A percentile compares a stretch with the other conserved stretches of the same genome.
Conservation (phyloP, 2,797 vertebrate genomes). For the Scolopax rusticola region DNA sequence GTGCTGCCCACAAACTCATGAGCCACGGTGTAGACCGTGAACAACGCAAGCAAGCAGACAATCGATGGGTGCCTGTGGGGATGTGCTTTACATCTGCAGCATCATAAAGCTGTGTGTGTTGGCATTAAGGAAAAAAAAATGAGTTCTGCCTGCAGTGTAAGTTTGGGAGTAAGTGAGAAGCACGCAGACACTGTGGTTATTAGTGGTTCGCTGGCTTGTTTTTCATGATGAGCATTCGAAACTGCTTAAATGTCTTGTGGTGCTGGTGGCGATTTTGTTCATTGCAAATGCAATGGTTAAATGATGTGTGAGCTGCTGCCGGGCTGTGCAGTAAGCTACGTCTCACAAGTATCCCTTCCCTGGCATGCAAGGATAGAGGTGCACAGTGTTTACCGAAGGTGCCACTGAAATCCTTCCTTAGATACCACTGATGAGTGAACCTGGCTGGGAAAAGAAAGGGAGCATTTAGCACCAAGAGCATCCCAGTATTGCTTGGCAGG, state of each 20-base stretch:
- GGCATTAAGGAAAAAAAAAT: neutral
- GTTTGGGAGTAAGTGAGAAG: neutral
- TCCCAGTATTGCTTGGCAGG: neutral
- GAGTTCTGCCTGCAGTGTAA: neutral
- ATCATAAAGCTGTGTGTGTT: neutral
- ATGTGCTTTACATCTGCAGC: neutral
- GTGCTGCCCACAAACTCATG: neutral
- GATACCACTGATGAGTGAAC: neutral
- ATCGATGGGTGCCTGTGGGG: neutral
- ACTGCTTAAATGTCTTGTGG: neutral
- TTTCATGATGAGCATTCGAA: neutral
- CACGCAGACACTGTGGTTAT: neutral
- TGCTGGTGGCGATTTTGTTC: neutral
- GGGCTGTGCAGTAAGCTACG: neutral
- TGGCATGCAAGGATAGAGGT: accelerated
- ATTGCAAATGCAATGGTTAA: neutral
- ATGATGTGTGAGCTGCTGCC: neutral
- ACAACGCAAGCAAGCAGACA: too few species aligned
- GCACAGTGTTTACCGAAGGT: neutral
- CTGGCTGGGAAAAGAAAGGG: neutral
- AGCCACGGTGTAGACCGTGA: accelerated
- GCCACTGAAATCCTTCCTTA: neutral
- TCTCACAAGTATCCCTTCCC: accelerated
- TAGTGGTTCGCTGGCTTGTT: neutral
- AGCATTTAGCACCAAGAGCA: neutral